These are phyloP conservation scores for Clanis bilineata DNA, from an alignment of 2,888 invertebrate species.

Conservation along the genomic window DNA sequence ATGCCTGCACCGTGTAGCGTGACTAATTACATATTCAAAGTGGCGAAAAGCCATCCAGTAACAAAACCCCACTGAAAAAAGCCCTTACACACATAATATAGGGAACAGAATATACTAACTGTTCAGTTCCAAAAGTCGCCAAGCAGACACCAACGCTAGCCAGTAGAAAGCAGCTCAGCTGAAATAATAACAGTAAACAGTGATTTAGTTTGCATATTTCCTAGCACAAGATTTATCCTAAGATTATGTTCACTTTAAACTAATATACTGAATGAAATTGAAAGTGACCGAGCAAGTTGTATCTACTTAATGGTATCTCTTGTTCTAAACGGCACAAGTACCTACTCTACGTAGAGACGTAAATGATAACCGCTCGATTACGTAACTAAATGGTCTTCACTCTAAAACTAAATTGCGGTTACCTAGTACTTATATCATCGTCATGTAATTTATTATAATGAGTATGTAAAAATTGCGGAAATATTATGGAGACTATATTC, in stretches of 20 bases:
- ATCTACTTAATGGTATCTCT: constrained; percentile 26
- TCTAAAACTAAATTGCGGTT: neutral
- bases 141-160: constrained; percentile 72
- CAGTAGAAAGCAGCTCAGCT: constrained; percentile 73
- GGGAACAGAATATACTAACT: constrained; percentile 65
- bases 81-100: constrained; percentile 20
- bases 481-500: neutral
- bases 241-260: neutral
- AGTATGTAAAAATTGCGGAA: neutral
- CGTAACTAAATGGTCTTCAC: constrained; percentile 15
- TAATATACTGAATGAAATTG: constrained; percentile 31
- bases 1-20: constrained; percentile 50
- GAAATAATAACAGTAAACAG: constrained; percentile 58
- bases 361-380: constrained; percentile 4
- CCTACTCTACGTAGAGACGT: neutral
- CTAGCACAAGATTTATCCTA: neutral
- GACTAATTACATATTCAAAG: constrained; percentile 33
- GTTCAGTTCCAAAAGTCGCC: constrained; percentile 79
- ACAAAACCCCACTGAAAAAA: neutral
- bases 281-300: constrained; percentile 39
- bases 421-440: too few species aligned
- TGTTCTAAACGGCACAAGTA: constrained; percentile 32
- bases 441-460: too few species aligned
- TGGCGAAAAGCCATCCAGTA: neutral
- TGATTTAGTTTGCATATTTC: constrained; percentile 16